These are phyloP conservation scores for Botrylloides violaceus DNA, from an alignment of 23 tunicate species.

Conservation along the genomic window DNA sequence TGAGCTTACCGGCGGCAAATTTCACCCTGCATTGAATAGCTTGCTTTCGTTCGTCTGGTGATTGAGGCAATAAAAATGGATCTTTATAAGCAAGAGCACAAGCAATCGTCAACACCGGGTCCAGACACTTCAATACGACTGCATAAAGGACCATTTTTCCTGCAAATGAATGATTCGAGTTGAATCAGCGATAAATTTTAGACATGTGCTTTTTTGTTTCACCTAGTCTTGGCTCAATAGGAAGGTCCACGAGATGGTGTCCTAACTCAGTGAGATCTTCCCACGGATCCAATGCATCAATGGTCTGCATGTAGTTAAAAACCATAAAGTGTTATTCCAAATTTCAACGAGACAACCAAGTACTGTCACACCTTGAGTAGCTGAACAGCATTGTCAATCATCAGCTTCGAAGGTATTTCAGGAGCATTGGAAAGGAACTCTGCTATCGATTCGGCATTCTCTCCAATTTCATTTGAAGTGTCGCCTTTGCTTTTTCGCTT, in stretches of 20 bases:
- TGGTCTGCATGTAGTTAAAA: conserved; percentile 30
- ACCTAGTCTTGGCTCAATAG: conserved; percentile 97
- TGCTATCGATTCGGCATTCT: conserved; percentile 23
- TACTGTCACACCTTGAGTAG: conserved; percentile 49
- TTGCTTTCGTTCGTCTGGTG: conserved; percentile 15
- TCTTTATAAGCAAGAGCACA: conserved; percentile 81
- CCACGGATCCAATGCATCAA: conserved; percentile 73
- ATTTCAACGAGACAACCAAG: too few species aligned
- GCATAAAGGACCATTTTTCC: conserved; percentile 82
- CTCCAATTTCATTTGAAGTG: background rate
- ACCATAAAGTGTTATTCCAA: background rate
- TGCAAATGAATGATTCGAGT: too few species aligned
- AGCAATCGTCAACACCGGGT: conserved; percentile 89
- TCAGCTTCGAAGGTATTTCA: conserved; percentile 34
- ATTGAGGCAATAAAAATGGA: conserved; percentile 48
- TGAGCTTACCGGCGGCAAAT: conserved; percentile 52
- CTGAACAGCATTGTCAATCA: conserved; percentile 42
- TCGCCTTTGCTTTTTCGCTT: conserved; percentile 10
- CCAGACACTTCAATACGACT: conserved; percentile 84
- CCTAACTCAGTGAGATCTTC: conserved; percentile 88
- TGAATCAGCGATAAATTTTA: too few species aligned
- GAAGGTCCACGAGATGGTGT: conserved; percentile 86
- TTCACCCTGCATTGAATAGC: conserved; percentile 49
- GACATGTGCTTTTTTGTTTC: background rate
- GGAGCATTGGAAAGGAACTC: conserved; percentile 50